Percentiles rank a stretch among this genome's conserved stretches.
These are phyloP conservation scores for Nothobranchius kuhntae DNA, from an alignment of 2,113 vertebrate genomes.

Conservation along the genomic window DNA sequence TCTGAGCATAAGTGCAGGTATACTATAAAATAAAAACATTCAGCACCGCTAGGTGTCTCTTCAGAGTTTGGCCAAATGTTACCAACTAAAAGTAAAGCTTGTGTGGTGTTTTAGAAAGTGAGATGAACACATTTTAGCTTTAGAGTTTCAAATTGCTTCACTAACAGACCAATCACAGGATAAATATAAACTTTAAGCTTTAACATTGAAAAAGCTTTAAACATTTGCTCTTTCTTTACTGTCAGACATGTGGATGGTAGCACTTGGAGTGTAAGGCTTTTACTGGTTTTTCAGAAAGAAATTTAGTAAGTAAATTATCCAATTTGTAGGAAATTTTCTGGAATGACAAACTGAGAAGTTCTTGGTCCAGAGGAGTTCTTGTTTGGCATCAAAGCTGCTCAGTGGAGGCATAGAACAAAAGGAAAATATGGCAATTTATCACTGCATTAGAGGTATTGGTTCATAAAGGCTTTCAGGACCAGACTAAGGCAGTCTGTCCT, in stretches of 20 bases:
- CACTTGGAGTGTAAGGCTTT: conserved; percentile 28
- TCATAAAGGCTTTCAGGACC: conserved; percentile 62
- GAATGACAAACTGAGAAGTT: conserved; percentile 43
- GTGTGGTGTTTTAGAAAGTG: conserved; percentile 37
- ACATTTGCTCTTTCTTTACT: conserved; percentile 18
- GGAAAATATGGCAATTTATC: conserved; percentile 51
- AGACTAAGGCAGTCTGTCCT: conserved; percentile 54
- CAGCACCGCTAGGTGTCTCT: conserved; percentile 30
- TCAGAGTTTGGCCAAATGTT: conserved; percentile 21
- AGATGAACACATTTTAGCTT: conserved; percentile 49
- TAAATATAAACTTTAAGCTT: conserved; percentile 76
- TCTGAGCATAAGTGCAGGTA: conserved; percentile 58
- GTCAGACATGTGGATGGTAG: conserved; percentile 4
- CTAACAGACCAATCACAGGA: conserved; percentile 67
- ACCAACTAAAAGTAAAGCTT: conserved; percentile 28
- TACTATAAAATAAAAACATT: conserved; percentile 40
- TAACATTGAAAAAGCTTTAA: conserved; percentile 66
- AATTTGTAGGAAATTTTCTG: conserved; percentile 22
- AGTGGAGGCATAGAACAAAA: conserved; percentile 66
- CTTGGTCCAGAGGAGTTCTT: conserved; percentile 60
- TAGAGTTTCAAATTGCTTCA: conserved; percentile 55
- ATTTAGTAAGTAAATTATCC: conserved; percentile 36
- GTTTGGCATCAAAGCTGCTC: conserved; percentile 63
- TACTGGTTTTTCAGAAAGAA: conserved; percentile 23
- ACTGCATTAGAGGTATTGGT: conserved; percentile 65